These are phyloP conservation scores for Pseudolaguvia tuberculata DNA, from an alignment of 2,113 vertebrate species.

Conservation along the genomic window DNA sequence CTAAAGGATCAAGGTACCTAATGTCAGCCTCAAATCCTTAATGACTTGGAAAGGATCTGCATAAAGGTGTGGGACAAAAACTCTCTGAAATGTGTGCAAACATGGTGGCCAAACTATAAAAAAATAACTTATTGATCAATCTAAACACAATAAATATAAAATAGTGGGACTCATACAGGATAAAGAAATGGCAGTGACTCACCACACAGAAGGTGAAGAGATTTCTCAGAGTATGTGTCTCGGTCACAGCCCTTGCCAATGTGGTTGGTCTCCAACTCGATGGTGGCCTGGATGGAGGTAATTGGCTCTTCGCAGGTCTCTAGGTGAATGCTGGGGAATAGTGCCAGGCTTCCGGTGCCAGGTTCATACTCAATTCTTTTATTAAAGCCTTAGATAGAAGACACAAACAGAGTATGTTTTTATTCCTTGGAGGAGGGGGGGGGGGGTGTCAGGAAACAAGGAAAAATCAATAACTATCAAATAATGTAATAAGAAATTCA, in stretches of 20 bases:
- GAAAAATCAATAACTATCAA: background rate
- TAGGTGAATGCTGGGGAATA: conserved; percentile 87
- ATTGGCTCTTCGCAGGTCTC: conserved; percentile 90
- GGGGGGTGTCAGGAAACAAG: background rate
- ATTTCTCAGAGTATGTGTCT: conserved; percentile 98
- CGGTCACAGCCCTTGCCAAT: conserved; percentile 96
- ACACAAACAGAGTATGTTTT: background rate
- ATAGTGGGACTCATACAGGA: background rate
- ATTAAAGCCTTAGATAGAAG: conserved; percentile 77
- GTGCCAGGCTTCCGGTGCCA: conserved; percentile 84
- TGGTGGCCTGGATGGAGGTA: conserved; percentile 76
- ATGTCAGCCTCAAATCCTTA: too few species aligned
- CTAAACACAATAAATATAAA: conserved; percentile 15
- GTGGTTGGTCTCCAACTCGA: conserved; percentile 92
- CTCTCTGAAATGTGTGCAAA: too few species aligned
- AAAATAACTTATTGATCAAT: background rate
- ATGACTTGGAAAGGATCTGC: too few species aligned
- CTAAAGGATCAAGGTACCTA: too few species aligned
- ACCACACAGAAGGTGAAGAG: conserved; percentile 93
- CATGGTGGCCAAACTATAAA: too few species aligned
- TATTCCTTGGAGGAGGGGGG: too few species aligned
- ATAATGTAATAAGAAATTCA: too few species aligned
- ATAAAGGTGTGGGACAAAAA: too few species aligned
- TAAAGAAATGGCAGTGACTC: conserved; percentile 51
- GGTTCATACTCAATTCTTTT: conserved; percentile 94